Conservation (phyloP, 2,797 vertebrate genomes). For the Synaphobranchus kaupii region DNA sequence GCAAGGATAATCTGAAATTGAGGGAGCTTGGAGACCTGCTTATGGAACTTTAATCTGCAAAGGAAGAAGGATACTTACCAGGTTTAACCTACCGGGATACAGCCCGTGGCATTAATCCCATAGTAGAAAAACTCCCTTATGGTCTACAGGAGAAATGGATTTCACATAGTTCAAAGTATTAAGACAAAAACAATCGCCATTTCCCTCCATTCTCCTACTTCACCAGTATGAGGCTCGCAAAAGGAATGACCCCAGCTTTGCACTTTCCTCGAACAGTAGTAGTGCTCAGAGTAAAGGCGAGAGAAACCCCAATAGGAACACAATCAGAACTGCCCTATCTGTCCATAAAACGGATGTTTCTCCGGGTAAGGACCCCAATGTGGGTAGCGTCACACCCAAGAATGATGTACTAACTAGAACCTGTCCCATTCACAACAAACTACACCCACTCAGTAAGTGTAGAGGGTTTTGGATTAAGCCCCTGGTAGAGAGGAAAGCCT, state of each 20-base stretch:
- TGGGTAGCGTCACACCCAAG: background rate
- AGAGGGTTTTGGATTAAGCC: slow-evolving; percentile 28
- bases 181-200: background rate
- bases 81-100: background rate
- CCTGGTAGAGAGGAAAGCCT: slow-evolving; percentile 30
- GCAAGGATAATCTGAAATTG: no score
- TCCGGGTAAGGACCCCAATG: no score
- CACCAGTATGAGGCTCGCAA: background rate
- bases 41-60: slow-evolving; percentile 33
- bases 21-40: slow-evolving; percentile 41
- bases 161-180: background rate
- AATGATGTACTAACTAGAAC: background rate
- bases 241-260: background rate
- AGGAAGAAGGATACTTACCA: slow-evolving; percentile 24
- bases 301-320: background rate
- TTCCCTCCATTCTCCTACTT: background rate
- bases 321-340: background rate
- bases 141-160: background rate
- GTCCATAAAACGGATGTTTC: background rate
- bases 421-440: slow-evolving; percentile 41
- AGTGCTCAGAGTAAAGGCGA: slow-evolving; percentile 21
- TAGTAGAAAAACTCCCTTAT: background rate
- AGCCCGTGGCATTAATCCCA: background rate
- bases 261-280: background rate
- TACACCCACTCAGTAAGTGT: slow-evolving; percentile 34